phyloP scores from a whole-genome alignment of 2,888 invertebrate genomes.

The Schizaphis graminum region DNA sequence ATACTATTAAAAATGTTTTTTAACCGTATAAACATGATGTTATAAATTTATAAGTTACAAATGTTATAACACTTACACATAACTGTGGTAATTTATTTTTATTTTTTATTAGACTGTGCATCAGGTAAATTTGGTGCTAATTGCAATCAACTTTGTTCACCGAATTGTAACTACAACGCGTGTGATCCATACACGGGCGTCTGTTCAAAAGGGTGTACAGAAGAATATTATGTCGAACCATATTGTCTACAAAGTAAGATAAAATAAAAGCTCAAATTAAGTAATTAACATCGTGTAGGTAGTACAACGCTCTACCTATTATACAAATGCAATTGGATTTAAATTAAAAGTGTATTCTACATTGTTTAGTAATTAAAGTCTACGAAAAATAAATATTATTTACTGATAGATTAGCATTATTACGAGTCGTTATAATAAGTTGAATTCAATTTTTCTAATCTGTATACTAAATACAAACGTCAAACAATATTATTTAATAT shows the following conservation, averaged over 20 bases:
- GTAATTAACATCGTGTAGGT: neutral
- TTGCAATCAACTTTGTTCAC: neutral
- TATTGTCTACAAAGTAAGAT: conserved; percentile 19
- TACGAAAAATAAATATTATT: neutral
- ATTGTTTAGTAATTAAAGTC: neutral
- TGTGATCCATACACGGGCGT: conserved; percentile 34
- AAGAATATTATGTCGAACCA: neutral
- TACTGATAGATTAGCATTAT: neutral
- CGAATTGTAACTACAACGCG: neutral
- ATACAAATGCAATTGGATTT: neutral
- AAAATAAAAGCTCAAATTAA: neutral
- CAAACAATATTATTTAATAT: neutral
- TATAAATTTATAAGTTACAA: neutral
- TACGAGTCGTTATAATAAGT: neutral
- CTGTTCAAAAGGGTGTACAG: neutral
- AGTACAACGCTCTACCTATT: neutral
- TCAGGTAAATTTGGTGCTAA: neutral
- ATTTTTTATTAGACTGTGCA: conserved; percentile 17
- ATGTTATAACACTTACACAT: neutral
- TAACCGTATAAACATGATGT: neutral
- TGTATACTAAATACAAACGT: neutral
- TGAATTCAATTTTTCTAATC: neutral
- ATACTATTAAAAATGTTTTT: neutral
- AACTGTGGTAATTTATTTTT: neutral
- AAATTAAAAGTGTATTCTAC: neutral